phyloP scores from a whole-genome alignment of 2,888 invertebrate species.

The Lapara coniferarum region DNA sequence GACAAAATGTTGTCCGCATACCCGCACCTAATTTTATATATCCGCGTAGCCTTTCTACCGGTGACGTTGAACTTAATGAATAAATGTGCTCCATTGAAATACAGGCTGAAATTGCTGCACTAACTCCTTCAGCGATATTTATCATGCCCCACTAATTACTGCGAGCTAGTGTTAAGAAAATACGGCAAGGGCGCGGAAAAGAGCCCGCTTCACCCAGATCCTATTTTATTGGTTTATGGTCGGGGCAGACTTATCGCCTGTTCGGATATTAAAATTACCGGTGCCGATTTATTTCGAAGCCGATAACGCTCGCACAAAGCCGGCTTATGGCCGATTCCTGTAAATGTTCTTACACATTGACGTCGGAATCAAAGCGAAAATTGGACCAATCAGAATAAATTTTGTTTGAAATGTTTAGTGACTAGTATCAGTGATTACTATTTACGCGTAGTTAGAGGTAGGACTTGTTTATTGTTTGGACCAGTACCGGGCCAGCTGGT shows the following conservation, averaged over 20 bases:
- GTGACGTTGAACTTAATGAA: constrained; percentile 52
- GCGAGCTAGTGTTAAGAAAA: constrained; percentile 21
- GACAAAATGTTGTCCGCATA: constrained; percentile 10
- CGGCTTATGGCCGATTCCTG: too few relatives aligned
- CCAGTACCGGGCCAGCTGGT: too few relatives aligned
- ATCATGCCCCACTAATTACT: constrained; percentile 56
- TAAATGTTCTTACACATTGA: too few relatives aligned
- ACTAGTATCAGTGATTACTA: too few relatives aligned
- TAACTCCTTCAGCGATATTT: constrained; percentile 57
- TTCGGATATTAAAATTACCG: too few relatives aligned
- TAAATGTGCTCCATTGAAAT: constrained; percentile 44
- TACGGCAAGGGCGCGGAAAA: constrained; percentile 30
- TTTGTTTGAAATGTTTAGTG: too few relatives aligned
- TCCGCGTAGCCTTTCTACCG: constrained; percentile 35
- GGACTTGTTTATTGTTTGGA: too few relatives aligned
- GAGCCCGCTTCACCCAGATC: constrained; percentile 30
- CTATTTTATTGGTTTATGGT: constrained; percentile 7
- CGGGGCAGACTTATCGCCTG: not conserved
- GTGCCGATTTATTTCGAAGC: too few relatives aligned
- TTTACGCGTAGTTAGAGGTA: too few relatives aligned
- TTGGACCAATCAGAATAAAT: too few relatives aligned
- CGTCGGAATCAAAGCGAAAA: too few relatives aligned
- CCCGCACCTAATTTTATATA: constrained; percentile 11
- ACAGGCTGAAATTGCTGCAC: constrained; percentile 57
- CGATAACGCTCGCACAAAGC: too few relatives aligned